Percentiles rank a stretch among this genome's conserved stretches.
Conservation (phyloP, 2,797 vertebrate genomes). For the Rhynchonycteris naso region DNA sequence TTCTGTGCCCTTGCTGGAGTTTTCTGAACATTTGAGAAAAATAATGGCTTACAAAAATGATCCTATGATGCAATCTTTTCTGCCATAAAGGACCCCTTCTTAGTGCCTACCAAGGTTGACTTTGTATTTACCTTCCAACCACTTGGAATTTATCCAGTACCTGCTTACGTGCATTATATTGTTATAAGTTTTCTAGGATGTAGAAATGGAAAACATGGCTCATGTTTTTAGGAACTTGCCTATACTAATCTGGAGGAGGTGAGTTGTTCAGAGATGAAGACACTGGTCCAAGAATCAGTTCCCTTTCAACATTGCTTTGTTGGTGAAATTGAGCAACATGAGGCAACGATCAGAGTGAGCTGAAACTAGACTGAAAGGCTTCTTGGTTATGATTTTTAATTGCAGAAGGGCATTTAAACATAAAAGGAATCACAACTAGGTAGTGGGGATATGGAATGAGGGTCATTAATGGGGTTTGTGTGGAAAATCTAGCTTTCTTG, state of each 20-base stretch:
- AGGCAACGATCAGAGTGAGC: background rate
- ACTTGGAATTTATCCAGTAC: slow-evolving; percentile 30
- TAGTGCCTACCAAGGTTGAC: background rate
- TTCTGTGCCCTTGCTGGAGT: slow-evolving; percentile 76
- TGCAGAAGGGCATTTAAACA: background rate
- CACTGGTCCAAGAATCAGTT: background rate
- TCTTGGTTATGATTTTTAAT: slow-evolving; percentile 11
- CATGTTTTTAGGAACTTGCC: slow-evolving; percentile 17
- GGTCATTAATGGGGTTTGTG: background rate
- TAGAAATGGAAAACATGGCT: slow-evolving; percentile 33
- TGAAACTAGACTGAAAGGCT: background rate
- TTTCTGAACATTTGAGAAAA: slow-evolving; percentile 79
- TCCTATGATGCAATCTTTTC: slow-evolving; percentile 64
- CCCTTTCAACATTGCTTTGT: background rate
- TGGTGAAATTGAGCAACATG: background rate
- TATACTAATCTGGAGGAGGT: background rate
- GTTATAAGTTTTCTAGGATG: slow-evolving; percentile 1
- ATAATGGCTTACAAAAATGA: slow-evolving; percentile 77
- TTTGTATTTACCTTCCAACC: slow-evolving; percentile 13
- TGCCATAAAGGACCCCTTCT: slow-evolving; percentile 62
- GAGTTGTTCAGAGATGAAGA: slow-evolving; percentile 28
- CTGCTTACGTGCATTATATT: background rate
- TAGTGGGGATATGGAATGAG: background rate
- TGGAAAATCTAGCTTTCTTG: slow-evolving; percentile 18
- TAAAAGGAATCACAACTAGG: background rate